Evolutionary conservation across 2,113 vertebrate genomes (phyloP), one percentile per base, ranked within the genome.

Genomic region (Shinisaurus crocodilurus): DNA sequence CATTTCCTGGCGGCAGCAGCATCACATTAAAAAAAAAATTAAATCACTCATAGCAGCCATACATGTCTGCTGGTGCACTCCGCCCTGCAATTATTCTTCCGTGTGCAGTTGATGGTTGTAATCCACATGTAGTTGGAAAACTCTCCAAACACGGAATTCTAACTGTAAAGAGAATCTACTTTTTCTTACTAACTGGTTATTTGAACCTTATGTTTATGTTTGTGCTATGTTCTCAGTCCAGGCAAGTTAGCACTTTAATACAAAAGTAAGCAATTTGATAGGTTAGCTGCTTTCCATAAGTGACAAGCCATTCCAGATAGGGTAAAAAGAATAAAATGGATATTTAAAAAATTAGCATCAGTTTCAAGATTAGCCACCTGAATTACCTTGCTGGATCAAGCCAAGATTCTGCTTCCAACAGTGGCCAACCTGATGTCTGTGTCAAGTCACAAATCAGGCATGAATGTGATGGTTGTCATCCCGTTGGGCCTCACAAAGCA

Each of bases 1-100:
- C 94, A 48, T 96, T 97, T 98, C 97, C 97, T 97, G 96, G 91
- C 23, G 50, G 69, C 85, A 54, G 32, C 48, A 86, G 70, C 65
- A 74, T 96, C 96, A 91, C 96, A 20, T n/a, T 18, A 63, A 60
- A 60, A 16, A 48, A 43, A 23, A 65, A n/a, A 34, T 90, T 10
- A 87, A 95, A 95, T 95, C 94, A 89, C 91, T 91, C 34, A 74
- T 74, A 95, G 94, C 95, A 43, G 85, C 90, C 89, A 92, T 94
- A 92, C 92, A 86, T 89, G 91, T 93, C 76, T 94, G 80, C 87
- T 91, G 88, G 92, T 82, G 92, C 45, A 80, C 95, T 94, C 95
- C 96, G 94, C 95, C 95, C 96, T 57, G 8, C 45, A 80, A 40
- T 85, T 90, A 79, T 25, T 89, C 92, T 96, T 93, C 94, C 90